Evolutionary conservation across 2,113 vertebrate species (phyloP), one percentile per base, ranked within the genome.

Genomic region (Aegithalos caudatus): DNA sequence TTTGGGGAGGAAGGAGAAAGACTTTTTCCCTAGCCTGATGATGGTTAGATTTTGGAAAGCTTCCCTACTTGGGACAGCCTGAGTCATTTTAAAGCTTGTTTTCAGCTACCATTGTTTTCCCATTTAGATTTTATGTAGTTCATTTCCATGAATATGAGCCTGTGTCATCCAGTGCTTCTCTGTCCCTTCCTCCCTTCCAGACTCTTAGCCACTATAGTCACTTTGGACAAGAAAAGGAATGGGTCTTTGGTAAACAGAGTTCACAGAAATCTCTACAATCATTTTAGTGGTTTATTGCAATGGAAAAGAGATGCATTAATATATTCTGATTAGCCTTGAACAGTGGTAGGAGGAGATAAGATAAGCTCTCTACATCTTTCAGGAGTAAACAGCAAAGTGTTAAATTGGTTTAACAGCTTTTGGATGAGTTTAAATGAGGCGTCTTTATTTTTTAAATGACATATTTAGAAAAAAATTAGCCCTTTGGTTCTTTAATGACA

Each of bases 371-470:
- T 70, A 22, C 15, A 33, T 85, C 56, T 72, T 91, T 80, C 71
- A 90, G 71, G 78, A 90, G 85, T 83, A 92, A 87, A 88, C 81
- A 94, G 35, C 44, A 91, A 88, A 61, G 66, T 94, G 74, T 86
- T 95, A 80, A 88, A 95, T 62, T 91, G 91, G 42, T 85, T 95
- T 88, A 96, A 77, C 84, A 90, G 81, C 61, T 94, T 94, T 93
- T 65, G 74, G 64, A 92, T 3, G 5, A 77, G 74, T 80, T 95
- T 89, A 94, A 91, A 91, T 79, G 57, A 92, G 48, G 70, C 0
- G 0, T 91, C 27, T 73, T 53, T 65, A 54, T 48, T 69, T 53
- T 92, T 79, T 13, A 3, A 91, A 92, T 42, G 6, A 69, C 45
- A 61, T 81, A 60, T 80, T 85, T 57, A 65, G 51, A 57, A 92